phyloP scores from a whole-genome alignment of 2,113 vertebrate genomes.

The Vimba vimba region DNA sequence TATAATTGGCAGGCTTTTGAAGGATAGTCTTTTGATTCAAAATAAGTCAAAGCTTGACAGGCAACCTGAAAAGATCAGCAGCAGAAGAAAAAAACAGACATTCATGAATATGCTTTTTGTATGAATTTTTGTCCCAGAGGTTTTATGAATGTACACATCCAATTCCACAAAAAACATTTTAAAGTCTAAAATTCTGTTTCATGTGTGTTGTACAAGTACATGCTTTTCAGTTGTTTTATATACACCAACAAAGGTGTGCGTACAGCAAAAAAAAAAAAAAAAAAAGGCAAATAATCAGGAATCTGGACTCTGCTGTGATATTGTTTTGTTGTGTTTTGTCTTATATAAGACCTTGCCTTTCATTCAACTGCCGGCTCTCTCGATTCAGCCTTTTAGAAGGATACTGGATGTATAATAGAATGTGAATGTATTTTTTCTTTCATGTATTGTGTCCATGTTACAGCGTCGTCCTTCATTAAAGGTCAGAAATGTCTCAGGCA shows the following conservation, averaged over 20 bases:
- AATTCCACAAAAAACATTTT: constrained; percentile 1
- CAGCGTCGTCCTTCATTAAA: not conserved
- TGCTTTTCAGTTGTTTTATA: not conserved
- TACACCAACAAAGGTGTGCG: not conserved
- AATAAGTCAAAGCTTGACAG: constrained; percentile 44
- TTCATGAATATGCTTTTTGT: constrained; percentile 29
- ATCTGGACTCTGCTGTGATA: constrained; percentile 5
- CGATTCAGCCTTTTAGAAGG: not conserved
- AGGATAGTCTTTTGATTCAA: constrained; percentile 36
- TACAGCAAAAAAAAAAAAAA: not conserved
- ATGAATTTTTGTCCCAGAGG: not conserved
- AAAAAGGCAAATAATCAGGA: not conserved
- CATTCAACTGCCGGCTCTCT: not conserved
- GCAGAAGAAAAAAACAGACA: not conserved
- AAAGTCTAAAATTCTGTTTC: constrained; percentile 15
- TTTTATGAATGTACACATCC: constrained; percentile 17
- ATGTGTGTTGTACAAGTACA: not conserved
- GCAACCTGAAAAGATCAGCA: constrained; percentile 21
- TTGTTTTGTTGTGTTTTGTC: not conserved
- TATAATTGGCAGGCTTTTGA: constrained; percentile 44
- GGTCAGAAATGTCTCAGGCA: constrained; percentile 19
- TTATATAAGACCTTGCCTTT: constrained; percentile 12
- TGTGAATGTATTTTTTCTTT: constrained; percentile 3
- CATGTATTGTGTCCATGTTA: constrained; percentile 12
- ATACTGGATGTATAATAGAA: not conserved